These are phyloP conservation scores for Telenomus remus DNA, from an alignment of 1,140 invertebrate species.

Conservation along the genomic window DNA sequence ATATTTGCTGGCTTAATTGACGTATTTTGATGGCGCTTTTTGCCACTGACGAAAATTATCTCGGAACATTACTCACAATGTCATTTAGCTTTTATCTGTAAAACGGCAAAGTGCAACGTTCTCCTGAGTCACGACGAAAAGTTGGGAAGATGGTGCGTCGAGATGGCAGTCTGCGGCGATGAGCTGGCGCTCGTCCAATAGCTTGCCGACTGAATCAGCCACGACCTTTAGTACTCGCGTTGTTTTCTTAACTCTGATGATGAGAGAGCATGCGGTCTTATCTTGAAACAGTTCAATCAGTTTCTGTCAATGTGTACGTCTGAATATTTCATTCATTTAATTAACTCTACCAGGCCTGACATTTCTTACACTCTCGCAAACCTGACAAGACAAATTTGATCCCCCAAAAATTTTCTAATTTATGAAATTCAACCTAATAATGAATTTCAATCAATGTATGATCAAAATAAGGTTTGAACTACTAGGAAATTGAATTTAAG, in stretches of 20 bases:
- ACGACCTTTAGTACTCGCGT: constrained; percentile 40
- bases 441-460: too few relatives aligned
- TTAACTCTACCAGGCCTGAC: too few relatives aligned
- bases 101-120: constrained; percentile 40
- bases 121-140: constrained; percentile 46
- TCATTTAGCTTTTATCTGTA: constrained; percentile 45
- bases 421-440: too few relatives aligned
- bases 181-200: constrained; percentile 54
- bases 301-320: too few relatives aligned
- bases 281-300: constrained; percentile 33
- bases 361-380: too few relatives aligned
- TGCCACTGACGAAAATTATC: constrained; percentile 25
- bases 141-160: constrained; percentile 29
- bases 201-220: constrained; percentile 46
- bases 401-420: too few relatives aligned
- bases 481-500: too few relatives aligned
- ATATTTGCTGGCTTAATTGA: constrained; percentile 2
- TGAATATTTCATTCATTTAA: too few relatives aligned
- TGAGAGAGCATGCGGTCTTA: constrained; percentile 31
- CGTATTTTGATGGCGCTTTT: neutral
- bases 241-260: constrained; percentile 33
- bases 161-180: constrained; percentile 23
- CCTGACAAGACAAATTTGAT: too few relatives aligned
- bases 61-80: constrained; percentile 33
- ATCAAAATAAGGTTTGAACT: too few relatives aligned